Evolutionary conservation across 2,797 vertebrate species (phyloP).

Genomic region (Bucorvus abyssinicus): DNA sequence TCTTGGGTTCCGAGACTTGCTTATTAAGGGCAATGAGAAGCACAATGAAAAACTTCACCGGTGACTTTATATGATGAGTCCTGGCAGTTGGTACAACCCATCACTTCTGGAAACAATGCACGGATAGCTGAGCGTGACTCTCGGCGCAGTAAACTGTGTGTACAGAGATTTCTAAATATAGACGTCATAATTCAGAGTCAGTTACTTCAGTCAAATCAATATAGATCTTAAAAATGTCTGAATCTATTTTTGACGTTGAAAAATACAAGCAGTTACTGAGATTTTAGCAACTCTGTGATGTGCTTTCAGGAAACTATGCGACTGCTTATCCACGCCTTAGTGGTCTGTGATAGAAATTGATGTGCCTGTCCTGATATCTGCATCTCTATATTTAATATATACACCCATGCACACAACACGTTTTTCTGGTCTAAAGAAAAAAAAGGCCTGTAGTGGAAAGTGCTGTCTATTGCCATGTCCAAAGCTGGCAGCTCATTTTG

Average conservation of each 20-base stretch:
- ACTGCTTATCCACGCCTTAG: not conserved
- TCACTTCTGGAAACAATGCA: not conserved
- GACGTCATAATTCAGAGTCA: not conserved
- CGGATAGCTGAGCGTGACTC: not conserved
- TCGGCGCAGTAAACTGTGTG: not conserved
- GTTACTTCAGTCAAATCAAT: constrained; percentile 20
- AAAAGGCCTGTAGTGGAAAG: not conserved
- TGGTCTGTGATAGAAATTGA: not conserved
- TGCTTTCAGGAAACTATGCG: not conserved
- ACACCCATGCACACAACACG: not conserved
- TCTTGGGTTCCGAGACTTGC: not conserved
- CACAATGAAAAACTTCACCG: not conserved
- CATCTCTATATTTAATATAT: not conserved
- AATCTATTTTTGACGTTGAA: not conserved
- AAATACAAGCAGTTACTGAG: not conserved
- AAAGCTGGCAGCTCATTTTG: not conserved
- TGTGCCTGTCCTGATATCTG: not conserved
- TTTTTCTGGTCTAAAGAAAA: not conserved
- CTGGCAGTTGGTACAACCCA: not conserved
- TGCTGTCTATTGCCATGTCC: not conserved
- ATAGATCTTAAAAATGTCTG: not conserved
- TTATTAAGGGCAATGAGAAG: not conserved
- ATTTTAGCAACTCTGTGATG: not conserved
- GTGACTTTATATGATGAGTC: not conserved
- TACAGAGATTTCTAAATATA: constrained; percentile 39